Percentiles rank a stretch among this genome's conserved stretches.
These are phyloP conservation scores for Odontomachus brunneus DNA, from an alignment of 1,140 invertebrate genomes.

Conservation along the genomic window DNA sequence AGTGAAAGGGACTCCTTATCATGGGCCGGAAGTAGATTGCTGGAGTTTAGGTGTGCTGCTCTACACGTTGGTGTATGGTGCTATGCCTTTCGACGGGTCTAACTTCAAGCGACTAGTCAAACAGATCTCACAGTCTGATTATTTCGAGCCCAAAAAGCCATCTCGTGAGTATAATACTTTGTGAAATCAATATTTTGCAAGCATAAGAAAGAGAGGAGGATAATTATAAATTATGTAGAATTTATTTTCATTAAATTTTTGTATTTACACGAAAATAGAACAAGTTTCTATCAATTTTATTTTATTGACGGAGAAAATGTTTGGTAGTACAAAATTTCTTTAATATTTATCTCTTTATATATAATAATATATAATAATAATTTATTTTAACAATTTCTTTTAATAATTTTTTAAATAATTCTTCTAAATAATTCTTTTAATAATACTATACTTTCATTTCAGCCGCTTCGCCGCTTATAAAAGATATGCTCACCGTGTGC, in stretches of 20 bases:
- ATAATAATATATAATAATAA: no score
- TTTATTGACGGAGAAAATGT: background rate
- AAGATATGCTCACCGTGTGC: constrained; percentile 96
- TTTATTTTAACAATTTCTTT: no score
- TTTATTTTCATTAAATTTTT: constrained; percentile 18
- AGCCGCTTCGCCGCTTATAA: constrained; percentile 97
- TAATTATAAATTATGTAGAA: no score
- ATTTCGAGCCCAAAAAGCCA: constrained; percentile 97
- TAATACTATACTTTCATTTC: constrained; percentile 75
- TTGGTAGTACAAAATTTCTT: background rate
- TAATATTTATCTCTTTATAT: no score
- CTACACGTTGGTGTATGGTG: constrained; percentile 99
- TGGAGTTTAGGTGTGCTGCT: constrained; percentile 99
- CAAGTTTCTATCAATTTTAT: background rate
- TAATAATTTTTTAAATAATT: no score
- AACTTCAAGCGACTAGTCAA: constrained; percentile 98
- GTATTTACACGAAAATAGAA: background rate
- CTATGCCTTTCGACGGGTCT: constrained; percentile 99
- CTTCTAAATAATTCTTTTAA: no score
- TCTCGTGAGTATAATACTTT: constrained; percentile 89
- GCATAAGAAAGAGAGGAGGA: no score
- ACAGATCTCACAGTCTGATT: constrained; percentile 98
- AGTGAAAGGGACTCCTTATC: constrained; percentile 98
- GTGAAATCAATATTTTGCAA: no score
- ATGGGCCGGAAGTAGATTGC: constrained; percentile 97